Evolutionary conservation across 35 echinoderm and acorn worm genomes (phyloP), one percentile per base, ranked within the genome.

Genomic region (Acanthaster planci): DNA sequence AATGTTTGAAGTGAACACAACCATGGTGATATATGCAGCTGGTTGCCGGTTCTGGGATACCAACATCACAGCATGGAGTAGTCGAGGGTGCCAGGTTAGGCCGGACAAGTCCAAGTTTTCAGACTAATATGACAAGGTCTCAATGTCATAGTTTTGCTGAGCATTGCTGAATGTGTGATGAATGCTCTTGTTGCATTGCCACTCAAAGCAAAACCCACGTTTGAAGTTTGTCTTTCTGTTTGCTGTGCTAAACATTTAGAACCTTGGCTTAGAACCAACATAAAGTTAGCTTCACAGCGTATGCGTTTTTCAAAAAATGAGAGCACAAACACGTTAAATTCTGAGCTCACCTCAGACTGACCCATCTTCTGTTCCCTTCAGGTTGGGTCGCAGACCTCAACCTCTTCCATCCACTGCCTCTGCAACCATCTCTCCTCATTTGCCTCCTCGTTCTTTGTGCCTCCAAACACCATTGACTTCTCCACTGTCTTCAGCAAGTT

Each of bases 401-500:
- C 32, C 8, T 77, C 30, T 19, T 60, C 18, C 23, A 88, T 77
- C 21, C 86, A 88, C 22, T 88, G 86, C 38, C 55, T 88, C 1
- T 88, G 86, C 37, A 80, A 44, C 77, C 86, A 88, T 88, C 86
- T 88, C 21, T 51, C 86, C 10, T 82, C 79, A 21, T 88, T 88
- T 59, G 86, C 77, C 14, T 56, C 86, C 2, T 55, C 77, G 2
- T 88, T 88, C 78, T 80, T 82, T 38, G 77, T 88, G 19, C 78
- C 86, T 1, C 77, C 78, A 38, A 88, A 88, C 58, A 55, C 21
- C 14, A 88, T 88, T 21, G 86, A 92, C 55, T 92, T 92, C 84
- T 87, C 77, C 39, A 87, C 84, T 16, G 90, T 92, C 10, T 92
- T 92, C 47, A 35, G 18, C 39, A 92, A 92, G 60, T 85, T 85